A percentile compares a stretch with the other conserved stretches of the same genome.
Evolutionary conservation across 2,797 vertebrate genomes (phyloP).

Genomic region (Amniataba percoides): DNA sequence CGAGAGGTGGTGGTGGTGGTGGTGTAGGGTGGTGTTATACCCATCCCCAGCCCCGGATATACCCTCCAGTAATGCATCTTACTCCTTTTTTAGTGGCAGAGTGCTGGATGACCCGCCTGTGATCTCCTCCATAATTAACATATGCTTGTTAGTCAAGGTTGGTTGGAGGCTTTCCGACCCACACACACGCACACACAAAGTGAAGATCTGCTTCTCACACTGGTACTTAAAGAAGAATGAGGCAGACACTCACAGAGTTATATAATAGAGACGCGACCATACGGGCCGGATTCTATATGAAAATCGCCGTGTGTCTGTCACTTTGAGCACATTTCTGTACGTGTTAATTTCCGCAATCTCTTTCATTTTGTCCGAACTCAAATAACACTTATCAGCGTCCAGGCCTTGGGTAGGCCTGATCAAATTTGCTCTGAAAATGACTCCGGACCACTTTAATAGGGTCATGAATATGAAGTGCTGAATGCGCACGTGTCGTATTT

Average conservation of each 20-base stretch:
- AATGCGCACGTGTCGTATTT: slow-evolving; percentile 78
- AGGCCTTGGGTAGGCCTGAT: slow-evolving; percentile 79
- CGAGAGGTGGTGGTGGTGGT: not conserved
- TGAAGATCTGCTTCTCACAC: slow-evolving; percentile 38
- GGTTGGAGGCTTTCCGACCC: slow-evolving; percentile 89
- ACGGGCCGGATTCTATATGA: slow-evolving; percentile 14
- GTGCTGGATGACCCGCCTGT: slow-evolving; percentile 95
- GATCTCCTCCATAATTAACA: slow-evolving; percentile 99
- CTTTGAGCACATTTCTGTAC: slow-evolving; percentile 31
- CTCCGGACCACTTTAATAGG: slow-evolving; percentile 88
- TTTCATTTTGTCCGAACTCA: slow-evolving; percentile 61
- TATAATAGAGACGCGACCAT: slow-evolving; percentile 45
- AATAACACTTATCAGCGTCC: slow-evolving; percentile 70
- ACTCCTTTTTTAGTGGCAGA: slow-evolving; percentile 92
- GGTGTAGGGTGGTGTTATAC: slow-evolving; percentile 76
- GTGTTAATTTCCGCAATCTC: slow-evolving; percentile 53
- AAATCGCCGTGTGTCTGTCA: slow-evolving; percentile 45
- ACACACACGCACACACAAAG: slow-evolving; percentile 29
- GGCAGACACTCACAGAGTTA: slow-evolving; percentile 45
- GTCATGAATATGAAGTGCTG: slow-evolving; percentile 82
- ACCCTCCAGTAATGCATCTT: slow-evolving; percentile 93
- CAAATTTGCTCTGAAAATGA: slow-evolving; percentile 93
- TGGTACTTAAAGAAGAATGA: slow-evolving; percentile 37
- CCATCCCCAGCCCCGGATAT: slow-evolving; percentile 88
- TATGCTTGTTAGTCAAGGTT: slow-evolving; percentile 98